Base-by-base conservation (phyloP, 1,140 invertebrate species). In the Helicoverpa armigera region DNA sequence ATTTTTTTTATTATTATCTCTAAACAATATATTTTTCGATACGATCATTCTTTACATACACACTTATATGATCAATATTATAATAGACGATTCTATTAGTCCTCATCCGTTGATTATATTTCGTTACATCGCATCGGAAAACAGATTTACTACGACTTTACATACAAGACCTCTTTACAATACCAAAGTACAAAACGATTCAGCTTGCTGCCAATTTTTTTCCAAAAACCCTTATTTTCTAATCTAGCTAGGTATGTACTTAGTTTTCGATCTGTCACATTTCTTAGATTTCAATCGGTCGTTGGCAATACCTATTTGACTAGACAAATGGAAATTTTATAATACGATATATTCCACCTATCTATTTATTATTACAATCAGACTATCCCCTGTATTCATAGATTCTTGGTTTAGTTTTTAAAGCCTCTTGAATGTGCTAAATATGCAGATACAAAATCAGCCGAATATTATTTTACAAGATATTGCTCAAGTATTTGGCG, bases 341-440 rank as follows among this genome's bases (percentile, higher is more conserved):
- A 31, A 61, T 31, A 61, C 58, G 58, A 61, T 23, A 23, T 11
- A 67, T 48, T 67, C 65, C 43, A 23, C 65, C 65, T 69, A 50
- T 11, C 43, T 69, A 69, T 16, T 67, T 16, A 69, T 12, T 43
- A 69, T 50, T 50, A 69, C 65, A 69, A 67, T 50, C 65, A 69
- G 65, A 69, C 65, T 69, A 69, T 16, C 65, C 65, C 65, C 65
- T 69, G 65, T 69, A 69, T 69, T 50, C 63, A 67, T 43, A 43
- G 35, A 43, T 67, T 69, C 65, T 69, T 69, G 65, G 43, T 69
- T 69, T 69, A 50, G 65, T 69, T 50, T 43, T 69, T 69, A 69
- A 69, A 69, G 65, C 65, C 65, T 69, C 65, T 23, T 69, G 50
- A 43, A 16, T 69, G 48, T 11, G 50, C 43, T 69, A 69, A 67